Conservation (phyloP, 2,888 invertebrate genomes). For the Gerosis bhagava region DNA sequence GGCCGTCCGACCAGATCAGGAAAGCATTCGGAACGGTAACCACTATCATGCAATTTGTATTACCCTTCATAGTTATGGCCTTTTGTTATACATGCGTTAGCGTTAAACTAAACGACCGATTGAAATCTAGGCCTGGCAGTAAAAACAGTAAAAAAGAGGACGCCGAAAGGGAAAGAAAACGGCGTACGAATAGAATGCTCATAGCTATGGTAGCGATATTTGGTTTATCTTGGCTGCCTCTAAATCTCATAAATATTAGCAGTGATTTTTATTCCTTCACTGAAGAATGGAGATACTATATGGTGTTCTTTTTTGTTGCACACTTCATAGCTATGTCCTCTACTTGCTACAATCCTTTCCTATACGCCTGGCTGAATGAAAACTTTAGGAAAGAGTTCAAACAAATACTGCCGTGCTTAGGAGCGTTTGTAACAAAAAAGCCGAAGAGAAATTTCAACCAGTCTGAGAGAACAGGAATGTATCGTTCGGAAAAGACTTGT, state of each 20-base stretch:
- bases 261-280: conserved; percentile 85
- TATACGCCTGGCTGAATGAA: conserved; percentile 98
- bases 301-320: conserved; percentile 89
- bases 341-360: conserved; percentile 96
- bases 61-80: conserved; percentile 93
- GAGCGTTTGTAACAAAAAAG: conserved; percentile 66
- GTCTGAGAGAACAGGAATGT: conserved; percentile 71
- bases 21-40: conserved; percentile 90
- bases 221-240: conserved; percentile 92
- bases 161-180: conserved; percentile 89
- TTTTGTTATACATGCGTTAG: conserved; percentile 94
- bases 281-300: conserved; percentile 87
- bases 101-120: conserved; percentile 87
- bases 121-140: conserved; percentile 88
- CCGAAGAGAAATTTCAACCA: conserved; percentile 65
- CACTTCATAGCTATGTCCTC: conserved; percentile 97
- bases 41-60: conserved; percentile 91
- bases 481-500: conserved; percentile 72
- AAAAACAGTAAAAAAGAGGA: conserved; percentile 90
- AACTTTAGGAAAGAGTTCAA: conserved; percentile 96
- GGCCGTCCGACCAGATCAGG: conserved; percentile 89
- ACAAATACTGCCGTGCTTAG: conserved; percentile 86
- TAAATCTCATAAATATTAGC: conserved; percentile 91
- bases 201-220: conserved; percentile 96
- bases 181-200: conserved; percentile 93